Evolutionary conservation across 2,888 invertebrate species (phyloP).

Genomic region (Apamea epomidion): DNA sequence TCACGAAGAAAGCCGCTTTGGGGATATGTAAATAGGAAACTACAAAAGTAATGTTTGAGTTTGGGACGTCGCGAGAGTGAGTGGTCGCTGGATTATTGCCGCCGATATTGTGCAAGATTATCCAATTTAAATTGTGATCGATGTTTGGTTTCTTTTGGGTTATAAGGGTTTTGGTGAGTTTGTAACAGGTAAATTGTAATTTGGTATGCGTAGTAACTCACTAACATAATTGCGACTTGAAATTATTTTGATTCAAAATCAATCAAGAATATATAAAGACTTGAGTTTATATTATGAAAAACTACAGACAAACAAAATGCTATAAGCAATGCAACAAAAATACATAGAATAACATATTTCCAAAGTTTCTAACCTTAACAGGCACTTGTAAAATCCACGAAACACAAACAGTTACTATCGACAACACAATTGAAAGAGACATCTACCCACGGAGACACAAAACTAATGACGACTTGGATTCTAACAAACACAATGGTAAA

Average conservation of each 20-base stretch:
- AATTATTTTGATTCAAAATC: not conserved
- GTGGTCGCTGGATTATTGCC: conserved; percentile 84
- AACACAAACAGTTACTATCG: conserved; percentile 62
- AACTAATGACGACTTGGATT: conserved; percentile 70
- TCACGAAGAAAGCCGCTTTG: conserved; percentile 88
- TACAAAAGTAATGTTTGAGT: conserved; percentile 89
- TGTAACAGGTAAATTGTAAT: conserved; percentile 14
- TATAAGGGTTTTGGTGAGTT: conserved; percentile 26
- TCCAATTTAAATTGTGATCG: conserved; percentile 80
- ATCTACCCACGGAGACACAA: conserved; percentile 65
- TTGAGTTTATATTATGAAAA: not conserved
- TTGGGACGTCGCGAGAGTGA: conserved; percentile 82
- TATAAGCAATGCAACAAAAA: not conserved
- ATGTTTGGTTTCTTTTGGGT: conserved; percentile 60
- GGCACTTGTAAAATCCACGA: conserved; percentile 60
- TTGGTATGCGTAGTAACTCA: not conserved
- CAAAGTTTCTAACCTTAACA: conserved; percentile 44
- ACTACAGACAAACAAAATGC: not conserved
- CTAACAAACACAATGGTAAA: conserved; percentile 64
- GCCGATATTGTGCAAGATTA: conserved; percentile 77
- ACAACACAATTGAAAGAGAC: conserved; percentile 65
- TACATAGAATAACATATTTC: conserved; percentile 7
- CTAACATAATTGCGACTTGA: not conserved
- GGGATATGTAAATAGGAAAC: conserved; percentile 89
- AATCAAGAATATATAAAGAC: not conserved